phyloP scores from a whole-genome alignment of 2,888 invertebrate species.

The Polymixis flavicincta region DNA sequence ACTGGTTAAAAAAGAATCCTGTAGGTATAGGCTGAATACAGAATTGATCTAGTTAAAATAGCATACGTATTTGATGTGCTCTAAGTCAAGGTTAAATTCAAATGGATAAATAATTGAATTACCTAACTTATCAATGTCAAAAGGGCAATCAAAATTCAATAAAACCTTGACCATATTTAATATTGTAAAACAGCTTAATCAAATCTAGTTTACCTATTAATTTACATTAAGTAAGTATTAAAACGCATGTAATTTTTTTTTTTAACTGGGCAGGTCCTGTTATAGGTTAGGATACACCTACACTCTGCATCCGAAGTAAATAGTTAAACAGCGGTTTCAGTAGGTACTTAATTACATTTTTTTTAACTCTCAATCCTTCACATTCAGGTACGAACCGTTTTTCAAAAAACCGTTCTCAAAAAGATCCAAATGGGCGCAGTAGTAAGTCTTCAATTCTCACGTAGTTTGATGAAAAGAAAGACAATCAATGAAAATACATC shows the following conservation, averaged over 20 bases:
- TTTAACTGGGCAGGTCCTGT: too few species aligned
- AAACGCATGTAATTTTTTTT: too few species aligned
- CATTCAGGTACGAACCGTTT: background rate
- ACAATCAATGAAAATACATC: background rate
- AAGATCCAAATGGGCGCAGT: background rate
- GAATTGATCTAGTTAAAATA: constrained; percentile 2
- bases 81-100: background rate
- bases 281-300: background rate
- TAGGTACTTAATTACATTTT: background rate
- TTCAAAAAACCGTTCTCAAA: background rate
- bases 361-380: too few species aligned
- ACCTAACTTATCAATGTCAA: constrained; percentile 7
- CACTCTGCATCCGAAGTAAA: background rate
- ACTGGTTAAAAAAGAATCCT: too few species aligned
- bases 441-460: background rate
- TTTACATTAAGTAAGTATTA: too few species aligned
- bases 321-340: background rate
- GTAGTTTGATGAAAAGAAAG: background rate
- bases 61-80: background rate
- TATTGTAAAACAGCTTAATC: background rate
- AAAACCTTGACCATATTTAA: constrained; percentile 19
- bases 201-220: background rate
- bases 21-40: background rate
- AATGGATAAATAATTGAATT: constrained; percentile 17
- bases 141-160: constrained; percentile 22